Base-by-base conservation (phyloP, 2,113 vertebrate species). In the Thomomys bottae region DNA sequence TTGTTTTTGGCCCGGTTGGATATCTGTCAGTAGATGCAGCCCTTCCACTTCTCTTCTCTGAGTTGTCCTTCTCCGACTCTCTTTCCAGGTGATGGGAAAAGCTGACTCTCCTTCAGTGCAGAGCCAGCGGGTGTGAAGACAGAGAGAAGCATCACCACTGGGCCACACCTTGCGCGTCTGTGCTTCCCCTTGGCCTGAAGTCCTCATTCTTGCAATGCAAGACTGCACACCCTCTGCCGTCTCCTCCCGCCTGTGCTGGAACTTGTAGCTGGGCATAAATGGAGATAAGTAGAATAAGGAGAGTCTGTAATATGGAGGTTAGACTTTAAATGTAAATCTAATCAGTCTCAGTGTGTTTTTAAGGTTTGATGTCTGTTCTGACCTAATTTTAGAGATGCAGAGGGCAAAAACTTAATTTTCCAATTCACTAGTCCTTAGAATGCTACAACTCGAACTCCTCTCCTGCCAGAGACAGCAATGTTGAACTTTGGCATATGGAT, bases 331-430 rank as follows among this genome's bases (percentile, higher is more conserved):
- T 92, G 81, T 81, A 92, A 90, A 76, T 90, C 70, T 36, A 61
- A 36, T 75, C 28, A n/a, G n/a, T 4, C 72, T 81, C 49, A 79
- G 45, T 64, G 67, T 75, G 38, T 76, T 92, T 79, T 82, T 90
- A 90, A 91, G 84, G 49, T 84, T 72, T 81, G 79, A 76, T 91
- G 61, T 81, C 82, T 71, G 32, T 89, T 84, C 92, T 90, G 85
- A 81, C 88, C 70, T 91, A 87, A 79, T 54, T 85, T 88, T 32
- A 59, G 49, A 84, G 59, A 92, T 66, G 82, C 75, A 5, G 63
- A 93, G 70, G 68, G 64, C 34, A 64, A 73, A 92, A 87, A 71
- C 15, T 76, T 80, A 59, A 85, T 91, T 91, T 89, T 49, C 64
- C 42, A 87, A 75, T 49, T 76, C 70, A 72, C 77, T 89, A 59